Percentiles rank a stretch among this genome's conserved stretches.
Conservation (phyloP, 1,140 invertebrate genomes). For the Drosophila trapezifrons region DNA sequence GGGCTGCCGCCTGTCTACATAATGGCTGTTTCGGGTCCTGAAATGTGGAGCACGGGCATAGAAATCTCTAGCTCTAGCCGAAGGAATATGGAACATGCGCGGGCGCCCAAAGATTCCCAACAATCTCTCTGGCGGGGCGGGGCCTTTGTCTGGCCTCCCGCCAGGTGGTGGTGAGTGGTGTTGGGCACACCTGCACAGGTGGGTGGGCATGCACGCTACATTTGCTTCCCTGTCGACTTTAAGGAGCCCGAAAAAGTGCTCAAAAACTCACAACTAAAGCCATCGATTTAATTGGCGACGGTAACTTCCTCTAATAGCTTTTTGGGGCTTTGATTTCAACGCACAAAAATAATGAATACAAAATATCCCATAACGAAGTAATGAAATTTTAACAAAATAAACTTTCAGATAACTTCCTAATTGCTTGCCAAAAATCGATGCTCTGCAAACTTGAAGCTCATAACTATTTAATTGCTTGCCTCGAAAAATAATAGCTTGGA, state of each 20-base stretch:
- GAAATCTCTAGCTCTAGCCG: conserved; percentile 5
- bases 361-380: conserved; percentile 1
- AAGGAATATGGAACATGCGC: conserved; percentile 48
- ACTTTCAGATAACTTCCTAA: conserved; percentile 8
- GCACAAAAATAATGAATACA: conserved; percentile 1
- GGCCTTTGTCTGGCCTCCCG: conserved; percentile 27
- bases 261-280: conserved; percentile 4
- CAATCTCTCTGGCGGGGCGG: conserved; percentile 27
- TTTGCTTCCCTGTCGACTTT: conserved; percentile 37
- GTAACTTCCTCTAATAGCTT: conserved; percentile 41
- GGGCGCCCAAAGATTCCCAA: conserved; percentile 37
- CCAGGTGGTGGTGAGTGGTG: neutral
- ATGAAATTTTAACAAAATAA: conserved; percentile 16
- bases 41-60: conserved; percentile 43
- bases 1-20: conserved; percentile 21
- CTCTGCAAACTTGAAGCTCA: neutral
- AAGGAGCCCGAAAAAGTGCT: conserved; percentile 1
- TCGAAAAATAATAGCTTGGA: neutral
- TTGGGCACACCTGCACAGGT: neutral
- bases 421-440: conserved; percentile 7
- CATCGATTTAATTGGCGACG: conserved; percentile 32
- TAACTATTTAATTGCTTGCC: conserved; percentile 3
- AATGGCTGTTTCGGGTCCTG: conserved; percentile 48
- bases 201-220: conserved; percentile 31
- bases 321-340: conserved; percentile 3